Conservation (phyloP, 2,113 vertebrate species). For the Centropus bengalensis region DNA sequence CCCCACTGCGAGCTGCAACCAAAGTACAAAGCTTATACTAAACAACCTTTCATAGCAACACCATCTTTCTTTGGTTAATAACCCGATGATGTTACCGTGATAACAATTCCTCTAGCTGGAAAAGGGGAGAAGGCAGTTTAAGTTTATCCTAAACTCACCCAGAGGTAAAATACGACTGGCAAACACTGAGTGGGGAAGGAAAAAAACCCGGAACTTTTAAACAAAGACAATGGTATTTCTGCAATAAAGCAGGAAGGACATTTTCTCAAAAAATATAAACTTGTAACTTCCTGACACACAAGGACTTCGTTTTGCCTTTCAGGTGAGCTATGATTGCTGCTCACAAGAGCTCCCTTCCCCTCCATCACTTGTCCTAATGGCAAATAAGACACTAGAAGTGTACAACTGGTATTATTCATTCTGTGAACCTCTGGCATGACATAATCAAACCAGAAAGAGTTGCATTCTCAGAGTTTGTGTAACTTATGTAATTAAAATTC, state of each 20-base stretch:
- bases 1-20: background rate
- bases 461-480: background rate
- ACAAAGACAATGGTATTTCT: background rate
- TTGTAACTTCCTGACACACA: background rate
- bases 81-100: background rate
- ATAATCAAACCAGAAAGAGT: background rate
- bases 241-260: background rate
- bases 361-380: background rate
- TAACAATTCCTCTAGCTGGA: background rate
- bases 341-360: background rate
- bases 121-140: background rate
- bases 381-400: background rate
- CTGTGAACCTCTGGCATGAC: background rate
- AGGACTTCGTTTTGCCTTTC: background rate
- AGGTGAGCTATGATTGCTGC: background rate
- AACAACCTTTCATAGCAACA: background rate
- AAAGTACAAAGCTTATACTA: background rate
- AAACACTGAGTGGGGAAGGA: background rate
- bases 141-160: background rate
- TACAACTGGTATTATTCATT: fast-evolving
- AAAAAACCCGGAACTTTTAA: background rate
- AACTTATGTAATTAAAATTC: background rate
- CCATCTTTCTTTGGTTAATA: background rate
- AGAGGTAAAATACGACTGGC: background rate
- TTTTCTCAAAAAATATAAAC: background rate